phyloP scores from a whole-genome alignment of 2,888 invertebrate genomes.

The Hermaeophaga mercurialis region DNA sequence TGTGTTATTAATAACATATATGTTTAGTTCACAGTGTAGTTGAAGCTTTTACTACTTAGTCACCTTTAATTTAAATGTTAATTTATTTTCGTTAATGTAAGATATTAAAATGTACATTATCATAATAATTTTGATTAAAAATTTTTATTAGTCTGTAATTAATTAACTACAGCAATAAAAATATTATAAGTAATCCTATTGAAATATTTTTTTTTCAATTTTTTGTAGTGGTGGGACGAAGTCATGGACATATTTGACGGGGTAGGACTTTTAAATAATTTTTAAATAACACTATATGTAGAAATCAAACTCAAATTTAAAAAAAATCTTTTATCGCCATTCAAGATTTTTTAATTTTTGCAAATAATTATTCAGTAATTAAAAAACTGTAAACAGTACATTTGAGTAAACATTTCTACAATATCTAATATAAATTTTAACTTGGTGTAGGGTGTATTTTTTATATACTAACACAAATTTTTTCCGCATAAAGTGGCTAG shows the following conservation, averaged over 20 bases:
- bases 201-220: constrained; percentile 59
- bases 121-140: too few species aligned
- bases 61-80: too few species aligned
- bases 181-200: too few species aligned
- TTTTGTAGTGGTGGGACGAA: constrained; percentile 90
- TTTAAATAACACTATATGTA: background rate
- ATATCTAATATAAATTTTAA: background rate
- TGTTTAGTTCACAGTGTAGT: background rate
- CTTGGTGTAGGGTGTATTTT: constrained; percentile 34
- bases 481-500: constrained; percentile 64
- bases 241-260: constrained; percentile 95
- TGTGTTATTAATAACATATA: background rate
- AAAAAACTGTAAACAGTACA: too few species aligned
- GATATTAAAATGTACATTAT: too few species aligned
- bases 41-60: too few species aligned
- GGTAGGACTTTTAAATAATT: constrained; percentile 68
- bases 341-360: background rate
- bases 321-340: background rate
- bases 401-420: constrained; percentile 7
- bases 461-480: constrained; percentile 39
- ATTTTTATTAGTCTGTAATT: too few species aligned
- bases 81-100: too few species aligned
- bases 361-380: too few species aligned
- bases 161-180: too few species aligned
- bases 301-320: background rate